A percentile compares a stretch with the other conserved stretches of the same genome.
phyloP scores from a whole-genome alignment of 2,888 invertebrate genomes.

The Aquatica leii region DNA sequence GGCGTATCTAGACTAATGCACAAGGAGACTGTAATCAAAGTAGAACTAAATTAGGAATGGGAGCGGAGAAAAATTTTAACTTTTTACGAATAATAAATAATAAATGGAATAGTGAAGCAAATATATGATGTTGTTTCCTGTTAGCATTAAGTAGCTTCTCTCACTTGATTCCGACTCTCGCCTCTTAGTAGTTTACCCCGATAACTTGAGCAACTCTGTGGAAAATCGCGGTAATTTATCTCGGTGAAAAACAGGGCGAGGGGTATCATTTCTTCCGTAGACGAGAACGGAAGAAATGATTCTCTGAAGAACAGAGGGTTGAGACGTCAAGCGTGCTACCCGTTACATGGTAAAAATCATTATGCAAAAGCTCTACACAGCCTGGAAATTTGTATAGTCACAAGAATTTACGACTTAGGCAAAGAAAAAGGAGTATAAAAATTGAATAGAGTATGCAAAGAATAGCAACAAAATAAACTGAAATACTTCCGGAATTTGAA shows the following conservation, averaged over 20 bases:
- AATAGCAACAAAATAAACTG: not conserved
- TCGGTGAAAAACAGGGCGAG: conserved; percentile 17
- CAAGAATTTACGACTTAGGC: not conserved
- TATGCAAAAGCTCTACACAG: not conserved
- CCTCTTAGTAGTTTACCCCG: conserved; percentile 19
- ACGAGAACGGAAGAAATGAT: conserved; percentile 21
- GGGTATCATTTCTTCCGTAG: no score
- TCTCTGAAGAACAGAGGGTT: conserved; percentile 12
- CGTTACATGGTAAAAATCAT: not conserved
- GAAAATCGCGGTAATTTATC: conserved; percentile 22
- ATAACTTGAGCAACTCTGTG: conserved; percentile 20
- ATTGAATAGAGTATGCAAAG: no score
- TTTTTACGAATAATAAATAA: no score
- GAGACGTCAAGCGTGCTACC: not conserved
- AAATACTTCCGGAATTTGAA: not conserved
- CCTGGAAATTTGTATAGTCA: not conserved
- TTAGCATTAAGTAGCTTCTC: conserved; percentile 8
- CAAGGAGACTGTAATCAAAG: no score
- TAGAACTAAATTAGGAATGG: no score
- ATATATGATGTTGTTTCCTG: not conserved
- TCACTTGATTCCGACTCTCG: conserved; percentile 16
- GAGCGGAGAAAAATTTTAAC: no score
- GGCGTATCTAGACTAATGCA: no score
- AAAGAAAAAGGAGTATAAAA: not conserved
- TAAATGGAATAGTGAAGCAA: no score